Base-by-base conservation (phyloP, 2,888 invertebrate genomes). In the Tyria jacobaeae region DNA sequence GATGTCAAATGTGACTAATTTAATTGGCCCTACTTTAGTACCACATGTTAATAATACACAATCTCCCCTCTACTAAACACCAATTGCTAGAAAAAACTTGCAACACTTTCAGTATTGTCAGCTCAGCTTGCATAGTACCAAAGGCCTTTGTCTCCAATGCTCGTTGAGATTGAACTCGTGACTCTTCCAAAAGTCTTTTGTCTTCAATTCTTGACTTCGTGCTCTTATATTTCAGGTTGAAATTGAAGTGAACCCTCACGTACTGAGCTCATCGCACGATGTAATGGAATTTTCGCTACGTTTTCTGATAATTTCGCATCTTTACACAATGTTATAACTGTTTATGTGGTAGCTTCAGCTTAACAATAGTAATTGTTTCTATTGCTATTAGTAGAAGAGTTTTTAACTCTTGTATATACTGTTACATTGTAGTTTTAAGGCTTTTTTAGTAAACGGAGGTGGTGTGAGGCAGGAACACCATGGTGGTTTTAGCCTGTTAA, bases 171-270 rank as follows among this genome's bases (percentile, higher is more conserved):
- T 64, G 52, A 60, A 62, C 54, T 49, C 57, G 37, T 37, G 63
- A 62, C 48, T 34, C 34, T 53, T 37, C 55, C 57, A 62, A 69
- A 69, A 60, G 58, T 39, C 64, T 73, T 65, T 67, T 70, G 72
- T 73, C 68, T 64, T 56, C 58, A 54, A 63, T 58, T 67, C 59
- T 51, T 49, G 31, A 57, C 49, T 54, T 52, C 51, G 56, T 64
- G 61, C 56, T 58, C 52, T 57, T 57, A 62, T 70, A 68, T 70
- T 70, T 71, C 60, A 70, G 50, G 41, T 50, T 31, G 34, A 44
- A 57, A 54, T 57, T 50, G 50, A 24, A 60, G 35, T n/a, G 27
- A 60, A 41, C 48, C 12, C 24, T 57, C 64, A 54, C 57, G 53
- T 60, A 39, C 17, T 21, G 25, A n/a, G n/a, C 17, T n/a, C 44